These are phyloP conservation scores for Endomychus coccineus DNA, from an alignment of 2,888 invertebrate genomes.

Conservation along the genomic window DNA sequence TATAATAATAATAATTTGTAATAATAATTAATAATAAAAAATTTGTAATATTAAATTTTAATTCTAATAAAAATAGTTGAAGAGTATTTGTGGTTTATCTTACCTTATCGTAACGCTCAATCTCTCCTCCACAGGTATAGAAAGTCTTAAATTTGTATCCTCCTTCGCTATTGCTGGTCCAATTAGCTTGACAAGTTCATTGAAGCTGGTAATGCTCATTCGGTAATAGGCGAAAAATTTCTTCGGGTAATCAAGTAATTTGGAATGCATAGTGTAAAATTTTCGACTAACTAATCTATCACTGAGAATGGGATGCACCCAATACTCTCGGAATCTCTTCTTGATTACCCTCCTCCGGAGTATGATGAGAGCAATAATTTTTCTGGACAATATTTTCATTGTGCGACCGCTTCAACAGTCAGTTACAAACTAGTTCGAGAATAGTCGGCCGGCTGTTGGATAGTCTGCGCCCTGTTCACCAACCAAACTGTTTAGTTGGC, in stretches of 20 bases:
- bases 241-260: slow-evolving; percentile 13
- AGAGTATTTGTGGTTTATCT: slow-evolving; percentile 10
- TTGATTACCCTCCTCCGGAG: slow-evolving; percentile 10
- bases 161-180: slow-evolving; percentile 12
- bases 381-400: slow-evolving; percentile 14
- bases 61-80: slow-evolving; percentile 6
- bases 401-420: slow-evolving; percentile 4
- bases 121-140: slow-evolving; percentile 14
- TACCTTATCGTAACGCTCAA: slow-evolving; percentile 13
- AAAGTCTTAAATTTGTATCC: slow-evolving; percentile 12
- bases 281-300: slow-evolving; percentile 17
- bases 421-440: slow-evolving; percentile 1
- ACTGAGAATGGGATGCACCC: slow-evolving; percentile 18
- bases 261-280: slow-evolving; percentile 18
- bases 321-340: slow-evolving; percentile 18
- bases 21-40: too few relatives aligned
- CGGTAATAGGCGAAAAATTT: slow-evolving; percentile 16
- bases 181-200: slow-evolving; percentile 14
- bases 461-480: slow-evolving; percentile 8
- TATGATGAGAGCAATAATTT: slow-evolving; percentile 9
- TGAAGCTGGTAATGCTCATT: slow-evolving; percentile 14
- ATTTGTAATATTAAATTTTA: too few relatives aligned
- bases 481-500: too few relatives aligned
- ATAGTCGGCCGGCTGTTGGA: slow-evolving; percentile 11
- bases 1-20: too few relatives aligned